Evolutionary conservation across 35 echinoderm and acorn worm species (phyloP), one percentile per base, ranked within the genome.

Genomic region (Holothuria glaberrima): DNA sequence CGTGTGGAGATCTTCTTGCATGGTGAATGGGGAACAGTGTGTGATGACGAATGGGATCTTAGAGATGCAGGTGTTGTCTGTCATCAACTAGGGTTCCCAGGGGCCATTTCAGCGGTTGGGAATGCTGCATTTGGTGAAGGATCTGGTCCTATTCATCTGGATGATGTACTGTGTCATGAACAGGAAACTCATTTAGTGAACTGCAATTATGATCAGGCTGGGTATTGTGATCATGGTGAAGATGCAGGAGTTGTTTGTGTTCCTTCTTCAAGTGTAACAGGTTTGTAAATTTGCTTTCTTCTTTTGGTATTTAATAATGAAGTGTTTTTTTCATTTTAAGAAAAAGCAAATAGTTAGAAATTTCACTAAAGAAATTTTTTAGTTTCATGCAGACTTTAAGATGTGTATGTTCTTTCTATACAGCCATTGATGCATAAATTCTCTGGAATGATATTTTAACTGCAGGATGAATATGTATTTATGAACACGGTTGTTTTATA

Each of bases 1-100:
- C 59, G 92, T 19, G 75, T 94, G 48, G 92, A 94, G 48, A 41
- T 94, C 7, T 58, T 56, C 26, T 12, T 85, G 9, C 25, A 79
- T 30, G 91, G 86, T 24, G 50, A 16, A 17, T 89, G 59, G 68
- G 91, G 91, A 5, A 88, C 91, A 57, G 75, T 93, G 5, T 93
- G 91, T 80, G 86, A 89, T 80, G 86, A 93, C 32, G 16, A 19
- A 14, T 93, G 84, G 84, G 74, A 88, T 56, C 17, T 67, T 7
- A 31, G 20, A 14, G 74, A 88, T 81, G 73, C 91, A 12, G 12
- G 59, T 36, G 91, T 93, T 27, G 73, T 81, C 12, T 93, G 91
- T 33, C 48, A 34, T 30, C 66, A 89, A 30, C 70, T 89, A 28
- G 87, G 87, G 2, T 89, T 82, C 48, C 16, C 30, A 12, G 57